A percentile compares a stretch with the other conserved stretches of the same genome.
These are phyloP conservation scores for Microctenopoma lineatum DNA, from an alignment of 2,797 vertebrate genomes.

Conservation along the genomic window DNA sequence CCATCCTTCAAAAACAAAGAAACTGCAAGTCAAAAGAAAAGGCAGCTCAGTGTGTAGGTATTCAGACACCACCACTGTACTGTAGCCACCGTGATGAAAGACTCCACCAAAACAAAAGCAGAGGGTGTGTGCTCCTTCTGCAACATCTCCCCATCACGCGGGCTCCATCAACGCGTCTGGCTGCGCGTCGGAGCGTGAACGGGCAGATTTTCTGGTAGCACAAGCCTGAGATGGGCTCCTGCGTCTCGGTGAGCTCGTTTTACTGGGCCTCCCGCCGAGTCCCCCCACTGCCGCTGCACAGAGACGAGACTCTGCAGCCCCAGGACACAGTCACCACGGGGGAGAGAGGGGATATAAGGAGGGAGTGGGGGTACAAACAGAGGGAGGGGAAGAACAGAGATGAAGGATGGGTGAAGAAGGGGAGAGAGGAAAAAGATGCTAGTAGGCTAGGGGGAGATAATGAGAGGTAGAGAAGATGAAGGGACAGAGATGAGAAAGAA, in stretches of 20 bases:
- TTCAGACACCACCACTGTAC: neutral
- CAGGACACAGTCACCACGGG: constrained; percentile 76
- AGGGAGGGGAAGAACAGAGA: constrained; percentile 39
- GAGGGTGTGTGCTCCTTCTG: constrained; percentile 57
- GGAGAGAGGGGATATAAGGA: constrained; percentile 35
- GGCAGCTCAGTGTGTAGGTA: constrained; percentile 6
- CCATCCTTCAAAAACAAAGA: constrained; percentile 13
- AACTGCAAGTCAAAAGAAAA: constrained; percentile 6
- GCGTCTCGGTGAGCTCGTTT: constrained; percentile 86
- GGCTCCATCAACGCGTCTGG: constrained; percentile 76
- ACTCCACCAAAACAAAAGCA: constrained; percentile 62
- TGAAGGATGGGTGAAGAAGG: constrained; percentile 23
- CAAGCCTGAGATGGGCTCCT: constrained; percentile 90
- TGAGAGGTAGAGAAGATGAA: constrained; percentile 70
- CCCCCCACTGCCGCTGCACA: constrained; percentile 84
- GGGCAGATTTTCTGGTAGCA: constrained; percentile 94
- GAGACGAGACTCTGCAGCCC: constrained; percentile 83
- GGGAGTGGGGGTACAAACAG: constrained; percentile 17
- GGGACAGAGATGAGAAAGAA: constrained; percentile 61
- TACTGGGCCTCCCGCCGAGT: constrained; percentile 85
- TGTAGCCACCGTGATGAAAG: constrained; percentile 44
- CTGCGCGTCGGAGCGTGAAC: constrained; percentile 89
- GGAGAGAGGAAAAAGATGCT: constrained; percentile 45
- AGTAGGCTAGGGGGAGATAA: constrained; percentile 58
- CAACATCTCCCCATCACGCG: constrained; percentile 58